These are phyloP conservation scores for Penaeus vannamei DNA, from an alignment of 1,140 invertebrate genomes.

Conservation along the genomic window DNA sequence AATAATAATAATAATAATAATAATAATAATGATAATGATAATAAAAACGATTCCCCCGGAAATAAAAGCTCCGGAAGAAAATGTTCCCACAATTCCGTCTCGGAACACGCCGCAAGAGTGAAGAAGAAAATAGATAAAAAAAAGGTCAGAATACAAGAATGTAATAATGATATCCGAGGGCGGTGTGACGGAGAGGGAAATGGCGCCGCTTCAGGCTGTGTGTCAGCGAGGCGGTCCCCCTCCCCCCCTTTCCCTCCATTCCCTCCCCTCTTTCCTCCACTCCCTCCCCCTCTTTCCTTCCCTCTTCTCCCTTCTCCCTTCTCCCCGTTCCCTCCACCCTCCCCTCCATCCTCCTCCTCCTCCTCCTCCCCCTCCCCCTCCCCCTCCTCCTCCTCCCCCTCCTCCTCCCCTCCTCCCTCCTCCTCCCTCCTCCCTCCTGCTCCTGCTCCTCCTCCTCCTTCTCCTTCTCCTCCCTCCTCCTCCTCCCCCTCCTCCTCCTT, in stretches of 20 bases:
- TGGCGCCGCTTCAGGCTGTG: too few species aligned
- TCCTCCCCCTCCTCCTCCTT: not conserved
- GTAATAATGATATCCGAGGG: too few species aligned
- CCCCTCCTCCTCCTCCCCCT: not conserved
- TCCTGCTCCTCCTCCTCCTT: not conserved
- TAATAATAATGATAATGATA: too few species aligned
- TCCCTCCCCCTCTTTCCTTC: too few species aligned
- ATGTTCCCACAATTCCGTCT: too few species aligned
- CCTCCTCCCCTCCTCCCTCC: not conserved
- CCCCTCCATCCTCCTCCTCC: not conserved
- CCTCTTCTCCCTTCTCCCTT: not conserved
- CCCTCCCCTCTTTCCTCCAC: not conserved
- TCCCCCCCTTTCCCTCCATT: not conserved
- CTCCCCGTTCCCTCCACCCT: not conserved
- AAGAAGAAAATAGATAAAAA: too few species aligned
- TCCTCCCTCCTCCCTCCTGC: not conserved
- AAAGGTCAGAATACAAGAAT: too few species aligned
- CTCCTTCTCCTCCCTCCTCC: not conserved
- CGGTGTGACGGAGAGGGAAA: too few species aligned
- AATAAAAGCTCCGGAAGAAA: too few species aligned
- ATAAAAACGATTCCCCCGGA: too few species aligned
- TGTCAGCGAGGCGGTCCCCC: not conserved
- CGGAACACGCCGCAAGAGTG: too few species aligned
- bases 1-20: too few species aligned
- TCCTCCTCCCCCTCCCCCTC: not conserved